These are phyloP conservation scores for Synanthedon andrenaeformis DNA, from an alignment of 2,888 invertebrate species.

Conservation along the genomic window DNA sequence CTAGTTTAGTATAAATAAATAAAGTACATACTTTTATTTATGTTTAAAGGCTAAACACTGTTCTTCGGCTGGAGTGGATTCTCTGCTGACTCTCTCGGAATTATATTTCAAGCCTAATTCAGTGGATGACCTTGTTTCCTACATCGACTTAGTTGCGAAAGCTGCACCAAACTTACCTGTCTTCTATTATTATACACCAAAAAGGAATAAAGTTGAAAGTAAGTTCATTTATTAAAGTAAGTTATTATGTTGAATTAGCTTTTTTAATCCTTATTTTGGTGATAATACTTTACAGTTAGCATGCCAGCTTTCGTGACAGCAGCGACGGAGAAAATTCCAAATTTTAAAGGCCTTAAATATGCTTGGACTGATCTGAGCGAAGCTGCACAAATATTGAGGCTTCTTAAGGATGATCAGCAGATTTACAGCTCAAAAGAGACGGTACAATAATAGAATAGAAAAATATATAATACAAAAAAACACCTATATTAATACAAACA, in stretches of 20 bases:
- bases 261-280: background rate
- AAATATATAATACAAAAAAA: too few relatives aligned
- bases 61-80: slow-evolving; percentile 73
- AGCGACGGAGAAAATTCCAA: slow-evolving; percentile 74
- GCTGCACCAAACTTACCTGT: slow-evolving; percentile 82
- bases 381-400: slow-evolving; percentile 71
- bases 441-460: too few relatives aligned
- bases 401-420: slow-evolving; percentile 58
- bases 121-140: slow-evolving; percentile 72
- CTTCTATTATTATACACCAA: slow-evolving; percentile 86
- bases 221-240: slow-evolving; percentile 33
- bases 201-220: slow-evolving; percentile 79
- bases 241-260: background rate
- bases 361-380: slow-evolving; percentile 80
- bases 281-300: slow-evolving; percentile 65
- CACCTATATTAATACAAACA: too few relatives aligned
- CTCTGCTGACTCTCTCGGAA: slow-evolving; percentile 80
- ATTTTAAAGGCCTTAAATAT: slow-evolving; percentile 85
- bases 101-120: slow-evolving; percentile 79
- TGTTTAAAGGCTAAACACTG: slow-evolving; percentile 75
- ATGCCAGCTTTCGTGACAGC: slow-evolving; percentile 78
- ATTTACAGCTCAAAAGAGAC: slow-evolving; percentile 72
- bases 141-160: slow-evolving; percentile 74
- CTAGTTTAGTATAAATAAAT: too few relatives aligned
- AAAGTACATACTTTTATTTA: background rate